Percentiles rank a stretch among this genome's conserved stretches.
Conservation (phyloP, 1,140 invertebrate species). For the Holotrichia oblita region DNA sequence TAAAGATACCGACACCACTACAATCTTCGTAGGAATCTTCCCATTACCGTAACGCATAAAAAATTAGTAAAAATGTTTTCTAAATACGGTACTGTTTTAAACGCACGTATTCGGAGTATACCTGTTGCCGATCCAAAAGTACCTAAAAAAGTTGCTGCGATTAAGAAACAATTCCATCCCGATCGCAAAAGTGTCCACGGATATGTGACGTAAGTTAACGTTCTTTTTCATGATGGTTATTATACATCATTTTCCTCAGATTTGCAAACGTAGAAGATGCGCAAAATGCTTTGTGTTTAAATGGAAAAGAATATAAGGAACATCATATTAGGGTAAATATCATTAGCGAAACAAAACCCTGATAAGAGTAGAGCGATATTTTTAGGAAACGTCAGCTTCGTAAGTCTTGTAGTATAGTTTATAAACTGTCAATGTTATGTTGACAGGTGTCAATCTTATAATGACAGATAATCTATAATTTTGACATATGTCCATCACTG, state of each 20-base stretch:
- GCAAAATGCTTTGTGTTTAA: slow-evolving; percentile 66
- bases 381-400: slow-evolving; percentile 78
- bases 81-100: slow-evolving; percentile 71
- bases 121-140: slow-evolving; percentile 66
- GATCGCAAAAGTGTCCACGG: slow-evolving; percentile 69
- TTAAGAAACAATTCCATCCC: slow-evolving; percentile 74
- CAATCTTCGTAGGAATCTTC: slow-evolving; percentile 75
- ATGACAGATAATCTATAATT: too few relatives aligned
- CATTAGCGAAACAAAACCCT: slow-evolving; percentile 56
- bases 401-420: slow-evolving; percentile 59
- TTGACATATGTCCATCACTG: too few relatives aligned
- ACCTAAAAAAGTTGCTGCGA: slow-evolving; percentile 68
- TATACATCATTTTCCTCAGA: slow-evolving; percentile 43
- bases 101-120: slow-evolving; percentile 67
- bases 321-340: slow-evolving; percentile 72
- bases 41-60: slow-evolving; percentile 64
- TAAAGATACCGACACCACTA: slow-evolving; percentile 50
- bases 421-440: too few relatives aligned
- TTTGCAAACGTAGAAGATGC: slow-evolving; percentile 59
- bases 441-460: too few relatives aligned
- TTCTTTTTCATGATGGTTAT: background rate
- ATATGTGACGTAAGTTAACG: slow-evolving; percentile 70
- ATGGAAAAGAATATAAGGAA: slow-evolving; percentile 71
- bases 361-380: slow-evolving; percentile 75
- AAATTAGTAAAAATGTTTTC: slow-evolving; percentile 68